These are phyloP conservation scores for Linnaemya tessellans DNA, from an alignment of 2,888 invertebrate genomes.

Conservation along the genomic window DNA sequence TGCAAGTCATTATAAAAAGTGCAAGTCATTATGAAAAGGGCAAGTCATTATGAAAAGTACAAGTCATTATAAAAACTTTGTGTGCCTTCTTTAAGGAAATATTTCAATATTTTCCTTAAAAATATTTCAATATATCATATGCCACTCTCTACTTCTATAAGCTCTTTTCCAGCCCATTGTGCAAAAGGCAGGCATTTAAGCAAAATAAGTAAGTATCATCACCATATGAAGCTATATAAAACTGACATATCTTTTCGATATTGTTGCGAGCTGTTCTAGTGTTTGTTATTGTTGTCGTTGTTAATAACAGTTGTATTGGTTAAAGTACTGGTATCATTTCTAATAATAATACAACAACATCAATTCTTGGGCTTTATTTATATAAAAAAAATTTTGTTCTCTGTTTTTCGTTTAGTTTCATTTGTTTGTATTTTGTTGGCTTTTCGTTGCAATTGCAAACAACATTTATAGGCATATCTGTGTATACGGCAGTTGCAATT, in stretches of 20 bases:
- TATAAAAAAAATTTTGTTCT: slow-evolving; percentile 1
- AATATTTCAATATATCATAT: too few relatives aligned
- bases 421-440: slow-evolving; percentile 33
- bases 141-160: too few relatives aligned
- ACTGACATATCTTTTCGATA: slow-evolving; percentile 69
- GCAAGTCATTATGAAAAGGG: too few relatives aligned
- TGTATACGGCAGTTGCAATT: slow-evolving; percentile 32
- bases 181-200: slow-evolving; percentile 67
- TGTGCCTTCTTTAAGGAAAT: too few relatives aligned
- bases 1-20: too few relatives aligned
- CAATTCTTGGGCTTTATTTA: slow-evolving; percentile 40
- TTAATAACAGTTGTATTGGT: slow-evolving; percentile 28
- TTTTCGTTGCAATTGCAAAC: slow-evolving; percentile 34
- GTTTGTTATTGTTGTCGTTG: slow-evolving; percentile 35
- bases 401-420: background rate
- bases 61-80: too few relatives aligned
- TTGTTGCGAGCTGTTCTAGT: slow-evolving; percentile 44
- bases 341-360: slow-evolving; percentile 32
- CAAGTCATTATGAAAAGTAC: too few relatives aligned
- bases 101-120: too few relatives aligned
- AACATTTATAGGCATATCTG: slow-evolving; percentile 60
- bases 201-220: slow-evolving; percentile 64
- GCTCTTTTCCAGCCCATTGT: slow-evolving; percentile 15
- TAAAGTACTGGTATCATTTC: slow-evolving; percentile 18
- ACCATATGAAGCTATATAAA: slow-evolving; percentile 71